phyloP scores from a whole-genome alignment of 92 coral and sea anemone species.

The Epizoanthus rinbou region DNA sequence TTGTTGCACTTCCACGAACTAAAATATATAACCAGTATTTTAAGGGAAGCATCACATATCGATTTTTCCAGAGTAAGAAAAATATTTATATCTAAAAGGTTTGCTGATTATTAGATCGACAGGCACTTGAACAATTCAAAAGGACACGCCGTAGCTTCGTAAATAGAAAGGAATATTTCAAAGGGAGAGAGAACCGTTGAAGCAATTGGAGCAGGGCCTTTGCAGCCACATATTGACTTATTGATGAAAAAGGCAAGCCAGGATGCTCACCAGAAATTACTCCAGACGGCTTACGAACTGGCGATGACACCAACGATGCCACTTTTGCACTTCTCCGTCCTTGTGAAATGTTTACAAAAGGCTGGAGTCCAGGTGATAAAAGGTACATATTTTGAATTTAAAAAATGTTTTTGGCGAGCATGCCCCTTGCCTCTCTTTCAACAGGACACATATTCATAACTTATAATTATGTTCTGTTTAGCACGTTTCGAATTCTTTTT shows the following conservation, averaged over 20 bases:
- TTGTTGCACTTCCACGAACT: too few species aligned
- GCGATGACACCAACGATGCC: slow-evolving; percentile 43
- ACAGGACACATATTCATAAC: too few species aligned
- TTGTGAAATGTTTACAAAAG: slow-evolving; percentile 29
- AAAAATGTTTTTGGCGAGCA: too few species aligned
- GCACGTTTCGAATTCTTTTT: too few species aligned
- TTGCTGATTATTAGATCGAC: slow-evolving; percentile 18
- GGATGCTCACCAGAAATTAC: slow-evolving; percentile 35
- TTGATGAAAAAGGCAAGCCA: slow-evolving; percentile 29
- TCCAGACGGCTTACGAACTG: slow-evolving; percentile 38
- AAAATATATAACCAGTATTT: too few species aligned
- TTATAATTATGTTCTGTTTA: too few species aligned
- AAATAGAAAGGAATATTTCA: slow-evolving; percentile 24
- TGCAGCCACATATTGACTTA: slow-evolving; percentile 28
- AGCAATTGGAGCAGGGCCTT: slow-evolving; percentile 35
- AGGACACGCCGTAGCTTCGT: slow-evolving; percentile 35
- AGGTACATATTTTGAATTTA: background rate
- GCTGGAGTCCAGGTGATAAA: slow-evolving; percentile 29
- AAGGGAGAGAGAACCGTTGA: slow-evolving; percentile 38
- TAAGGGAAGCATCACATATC: background rate
- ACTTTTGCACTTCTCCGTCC: slow-evolving; percentile 37
- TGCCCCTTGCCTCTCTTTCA: too few species aligned
- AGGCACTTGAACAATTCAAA: slow-evolving; percentile 37
- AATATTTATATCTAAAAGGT: background rate
- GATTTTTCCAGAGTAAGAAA: background rate